Base-by-base conservation (phyloP, 2,888 invertebrate species). In the Oscheius sp. region DNA sequence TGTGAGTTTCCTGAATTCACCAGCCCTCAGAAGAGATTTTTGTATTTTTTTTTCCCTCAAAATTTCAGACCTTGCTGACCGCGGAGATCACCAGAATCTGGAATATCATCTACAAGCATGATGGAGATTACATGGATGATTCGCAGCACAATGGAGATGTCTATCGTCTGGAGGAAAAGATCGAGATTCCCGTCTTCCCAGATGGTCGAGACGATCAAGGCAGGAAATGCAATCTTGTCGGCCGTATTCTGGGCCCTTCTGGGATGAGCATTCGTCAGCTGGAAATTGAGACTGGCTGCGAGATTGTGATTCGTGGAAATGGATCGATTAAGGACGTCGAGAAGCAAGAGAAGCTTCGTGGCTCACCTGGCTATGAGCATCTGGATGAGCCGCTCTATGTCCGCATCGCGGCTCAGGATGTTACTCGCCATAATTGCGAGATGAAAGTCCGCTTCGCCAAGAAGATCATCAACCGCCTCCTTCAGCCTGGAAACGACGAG, bases 401-500 rank as follows among this genome's bases (percentile, higher is more conserved):
- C 25, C 69, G 80, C 31, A 65, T 84, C 34, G 71, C 76, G 37
- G 81, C 80, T 57, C 74, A 63, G 50, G 74, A 78, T 48, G 20
- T 27, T 27, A 64, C 25, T 6, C 29, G 25, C 3, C 12, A 27
- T n/a, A 37, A 37, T 48, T 75, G 75, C 79, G 93, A 93, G 88
- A 89, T 95, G 75, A 96, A 97, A 89, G 90, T 98, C 84, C 92
- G 92, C 84, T 91, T 95, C 87, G 97, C 97, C 53, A 94, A 96
- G 45, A 95, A 95, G 86, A 96, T 96, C 91, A 95, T 98, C 73
- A 94, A 94, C 89, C 95, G 95, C 88, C 91, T 98, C 86, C 92
- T 98, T 84, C 91, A 96, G 88, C 96, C 96, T 88, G 95, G 95
- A 65, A 97, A 98, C 90, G 98, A 98, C 89, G 97, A 96, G 89